Conservation (phyloP, 2,113 vertebrate species). For the Nestor notabilis region DNA sequence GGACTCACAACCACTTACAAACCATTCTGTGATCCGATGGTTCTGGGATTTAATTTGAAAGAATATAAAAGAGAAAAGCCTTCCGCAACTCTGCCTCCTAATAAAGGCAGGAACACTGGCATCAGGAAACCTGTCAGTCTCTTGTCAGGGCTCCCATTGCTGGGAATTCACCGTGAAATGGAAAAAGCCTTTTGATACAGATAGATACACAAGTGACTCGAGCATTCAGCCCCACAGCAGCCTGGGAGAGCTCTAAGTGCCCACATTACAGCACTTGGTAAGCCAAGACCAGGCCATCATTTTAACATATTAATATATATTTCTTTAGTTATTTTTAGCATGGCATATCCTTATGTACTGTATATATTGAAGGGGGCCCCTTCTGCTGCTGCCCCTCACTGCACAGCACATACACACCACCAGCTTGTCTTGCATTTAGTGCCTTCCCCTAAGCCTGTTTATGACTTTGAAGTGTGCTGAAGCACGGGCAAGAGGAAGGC, state of each 20-base stretch:
- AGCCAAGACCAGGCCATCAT: not conserved
- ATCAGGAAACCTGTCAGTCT: slow-evolving; percentile 21
- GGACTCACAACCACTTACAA: not conserved
- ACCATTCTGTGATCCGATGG: not conserved
- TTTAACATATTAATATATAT: not conserved
- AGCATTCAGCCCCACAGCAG: not conserved
- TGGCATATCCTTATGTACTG: not conserved
- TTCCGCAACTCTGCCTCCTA: not conserved
- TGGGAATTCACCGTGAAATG: not conserved
- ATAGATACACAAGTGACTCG: not conserved
- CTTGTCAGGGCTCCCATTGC: not conserved
- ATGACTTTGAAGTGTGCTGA: not conserved
- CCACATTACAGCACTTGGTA: not conserved
- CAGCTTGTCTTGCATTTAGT: not conserved
- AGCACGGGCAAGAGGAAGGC: not conserved
- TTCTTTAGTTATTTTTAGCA: not conserved
- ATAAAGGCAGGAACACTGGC: not conserved
- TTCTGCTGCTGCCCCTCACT: not conserved
- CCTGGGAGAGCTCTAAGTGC: not conserved
- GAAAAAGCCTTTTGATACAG: not conserved
- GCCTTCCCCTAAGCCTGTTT: not conserved
- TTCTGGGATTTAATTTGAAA: not conserved
- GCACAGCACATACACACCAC: not conserved
- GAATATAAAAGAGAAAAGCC: not conserved
- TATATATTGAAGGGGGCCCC: not conserved